phyloP scores from a whole-genome alignment of 2,113 vertebrate genomes.

The Motacilla alba region DNA sequence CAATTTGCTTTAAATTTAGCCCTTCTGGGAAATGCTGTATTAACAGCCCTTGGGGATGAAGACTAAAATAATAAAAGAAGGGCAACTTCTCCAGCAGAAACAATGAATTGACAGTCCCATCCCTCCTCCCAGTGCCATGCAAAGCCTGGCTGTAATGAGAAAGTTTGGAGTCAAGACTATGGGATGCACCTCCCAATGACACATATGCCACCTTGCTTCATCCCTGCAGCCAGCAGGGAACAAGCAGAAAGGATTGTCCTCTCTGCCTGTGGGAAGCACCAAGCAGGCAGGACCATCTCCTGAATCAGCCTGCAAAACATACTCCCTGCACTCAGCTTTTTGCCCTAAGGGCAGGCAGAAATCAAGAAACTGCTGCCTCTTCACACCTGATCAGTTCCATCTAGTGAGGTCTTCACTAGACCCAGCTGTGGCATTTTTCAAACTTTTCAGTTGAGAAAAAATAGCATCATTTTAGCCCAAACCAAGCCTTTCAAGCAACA shows the following conservation, averaged over 20 bases:
- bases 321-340: background rate
- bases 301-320: background rate
- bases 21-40: conserved; percentile 20
- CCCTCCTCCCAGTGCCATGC: background rate
- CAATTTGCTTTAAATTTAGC: conserved; percentile 46
- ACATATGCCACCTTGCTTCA: background rate
- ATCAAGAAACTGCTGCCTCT: background rate
- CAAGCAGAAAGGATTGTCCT: background rate
- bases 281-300: background rate
- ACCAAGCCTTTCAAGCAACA: background rate
- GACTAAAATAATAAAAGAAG: conserved; percentile 31
- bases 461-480: background rate
- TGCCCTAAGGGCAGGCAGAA: background rate
- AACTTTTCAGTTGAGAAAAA: background rate
- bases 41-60: conserved; percentile 16
- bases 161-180: background rate
- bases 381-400: background rate
- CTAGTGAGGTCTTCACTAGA: background rate
- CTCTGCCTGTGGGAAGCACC: background rate
- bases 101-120: background rate
- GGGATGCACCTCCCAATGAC: background rate
- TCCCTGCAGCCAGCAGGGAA: background rate
- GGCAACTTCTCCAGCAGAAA: conserved; percentile 5
- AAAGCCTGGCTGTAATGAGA: background rate
- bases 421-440: background rate